A percentile compares a stretch with the other conserved stretches of the same genome.
Conservation (phyloP, 2,113 vertebrate species). For the Ceyx melanurus region DNA sequence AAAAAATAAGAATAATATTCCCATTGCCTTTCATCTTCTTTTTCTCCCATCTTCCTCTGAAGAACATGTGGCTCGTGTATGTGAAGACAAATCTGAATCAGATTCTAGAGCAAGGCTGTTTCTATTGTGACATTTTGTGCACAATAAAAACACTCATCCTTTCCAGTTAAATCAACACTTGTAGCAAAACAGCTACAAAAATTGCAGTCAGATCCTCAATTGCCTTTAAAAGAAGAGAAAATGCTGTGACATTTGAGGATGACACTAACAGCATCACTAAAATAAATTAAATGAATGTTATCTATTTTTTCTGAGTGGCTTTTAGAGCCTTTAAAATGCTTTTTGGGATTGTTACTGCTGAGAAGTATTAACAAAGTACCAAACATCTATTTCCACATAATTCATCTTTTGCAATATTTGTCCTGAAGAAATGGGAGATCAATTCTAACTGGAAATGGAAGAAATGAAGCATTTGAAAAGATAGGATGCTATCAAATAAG, state of each 20-base stretch:
- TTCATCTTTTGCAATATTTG: slow-evolving; percentile 17
- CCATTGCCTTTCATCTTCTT: not conserved
- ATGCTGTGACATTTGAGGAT: slow-evolving; percentile 33
- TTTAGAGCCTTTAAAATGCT: slow-evolving; percentile 14
- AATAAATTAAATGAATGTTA: slow-evolving; percentile 50
- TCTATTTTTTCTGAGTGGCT: slow-evolving; percentile 43
- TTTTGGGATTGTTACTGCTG: slow-evolving; percentile 14
- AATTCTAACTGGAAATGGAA: not conserved
- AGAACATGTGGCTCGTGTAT: not conserved
- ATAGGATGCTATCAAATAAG: not conserved
- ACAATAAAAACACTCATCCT: not conserved
- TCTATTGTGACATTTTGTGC: not conserved
- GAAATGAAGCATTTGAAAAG: not conserved
- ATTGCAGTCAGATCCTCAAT: slow-evolving; percentile 13
- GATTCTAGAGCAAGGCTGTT: not conserved
- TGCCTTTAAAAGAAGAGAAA: slow-evolving; percentile 20
- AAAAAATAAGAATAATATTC: not conserved
- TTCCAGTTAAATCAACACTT: slow-evolving; percentile 30
- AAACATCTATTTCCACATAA: not conserved
- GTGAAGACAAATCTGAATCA: not conserved
- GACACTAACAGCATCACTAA: slow-evolving; percentile 23
- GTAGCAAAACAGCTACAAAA: not conserved
- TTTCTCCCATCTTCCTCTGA: not conserved
- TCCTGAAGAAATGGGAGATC: not conserved
- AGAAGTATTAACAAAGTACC: not conserved